phyloP scores from a whole-genome alignment of 2,888 invertebrate species.

The Linnaemya vulpina region DNA sequence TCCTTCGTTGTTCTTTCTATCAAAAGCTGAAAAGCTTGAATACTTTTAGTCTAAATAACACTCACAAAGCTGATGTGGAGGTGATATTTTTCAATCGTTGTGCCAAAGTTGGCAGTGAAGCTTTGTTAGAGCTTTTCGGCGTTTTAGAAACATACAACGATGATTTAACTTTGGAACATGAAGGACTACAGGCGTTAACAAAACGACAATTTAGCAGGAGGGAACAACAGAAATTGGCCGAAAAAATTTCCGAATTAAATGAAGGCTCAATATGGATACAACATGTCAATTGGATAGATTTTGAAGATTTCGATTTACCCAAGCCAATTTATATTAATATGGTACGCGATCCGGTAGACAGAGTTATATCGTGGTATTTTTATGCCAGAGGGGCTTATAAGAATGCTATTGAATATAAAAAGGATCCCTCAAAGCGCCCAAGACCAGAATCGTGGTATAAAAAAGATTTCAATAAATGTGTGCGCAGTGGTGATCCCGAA shows the following conservation, averaged over 20 bases:
- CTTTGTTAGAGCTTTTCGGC: constrained; percentile 88
- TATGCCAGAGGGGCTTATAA: constrained; percentile 94
- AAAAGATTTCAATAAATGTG: constrained; percentile 91
- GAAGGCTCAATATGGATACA: constrained; percentile 93
- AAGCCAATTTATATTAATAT: constrained; percentile 93
- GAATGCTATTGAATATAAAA: constrained; percentile 88
- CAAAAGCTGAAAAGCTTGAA: constrained; percentile 68
- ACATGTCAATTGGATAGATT: constrained; percentile 94
- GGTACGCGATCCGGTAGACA: constrained; percentile 92
- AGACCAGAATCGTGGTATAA: constrained; percentile 72
- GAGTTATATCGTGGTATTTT: constrained; percentile 94
- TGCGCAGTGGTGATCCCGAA: constrained; percentile 90
- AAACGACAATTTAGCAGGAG: constrained; percentile 84
- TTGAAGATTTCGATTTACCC: constrained; percentile 89
- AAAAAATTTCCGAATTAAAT: constrained; percentile 86
- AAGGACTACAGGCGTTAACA: constrained; percentile 77
- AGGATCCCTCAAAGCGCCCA: constrained; percentile 87
- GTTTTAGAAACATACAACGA: constrained; percentile 80
- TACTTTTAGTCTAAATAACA: constrained; percentile 87
- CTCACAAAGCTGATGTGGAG: constrained; percentile 88
- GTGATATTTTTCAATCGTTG: constrained; percentile 94
- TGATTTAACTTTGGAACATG: constrained; percentile 84
- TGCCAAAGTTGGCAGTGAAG: constrained; percentile 96
- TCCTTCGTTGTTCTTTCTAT: background rate
- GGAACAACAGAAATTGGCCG: constrained; percentile 89